Evolutionary conservation across 1,140 invertebrate species (phyloP), one percentile per base, ranked within the genome.

Genomic region (Caenorhabditis brenneri): DNA sequence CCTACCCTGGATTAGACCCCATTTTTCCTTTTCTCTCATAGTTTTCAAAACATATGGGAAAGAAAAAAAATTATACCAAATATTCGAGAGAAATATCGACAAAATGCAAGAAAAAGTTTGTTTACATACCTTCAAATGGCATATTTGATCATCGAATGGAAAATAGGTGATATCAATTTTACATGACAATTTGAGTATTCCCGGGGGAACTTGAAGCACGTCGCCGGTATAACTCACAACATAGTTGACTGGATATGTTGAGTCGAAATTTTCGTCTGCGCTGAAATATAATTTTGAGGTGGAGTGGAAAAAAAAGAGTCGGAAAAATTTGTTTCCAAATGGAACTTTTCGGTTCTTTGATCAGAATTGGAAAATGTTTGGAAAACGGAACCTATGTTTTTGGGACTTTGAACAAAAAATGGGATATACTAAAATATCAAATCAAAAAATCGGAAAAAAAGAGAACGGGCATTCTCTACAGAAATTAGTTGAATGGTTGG

Each of bases 41-140:
- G n/a, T 39, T 36, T 36, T 27, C 55, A 6, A 16, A 6, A 6
- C 19, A 19, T 16, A 2, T 12, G 0, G 24, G 29, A 10, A 58
- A 58, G 4, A 58, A 58, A 31, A 12, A 58, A 9, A 10, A 58
- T 29, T 12, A 58, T 10, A 29, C 10, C 10, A 58, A 6, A 46
- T 46, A 46, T 46, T 46, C 4, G 42, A n/a, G 49, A 51, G 22
- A n/a, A 51, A n/a, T n/a, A 82, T 29, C 24, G 24, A 7, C 22
- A 22, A 22, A 49, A 5, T 24, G 27, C 46, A 4, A 5, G 9
- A 10, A 3, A 55, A 85, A 82, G 19, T 1, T 84, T 16, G 19
- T 4, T n/a, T 22, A 22, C 90, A 89, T 82, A 92, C 92, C 88
- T 90, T 91, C 31, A 90, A 85, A 84, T 90, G 89, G 74, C 89